Base-by-base conservation (phyloP, 2,888 invertebrate genomes). In the Catocala nupta region DNA sequence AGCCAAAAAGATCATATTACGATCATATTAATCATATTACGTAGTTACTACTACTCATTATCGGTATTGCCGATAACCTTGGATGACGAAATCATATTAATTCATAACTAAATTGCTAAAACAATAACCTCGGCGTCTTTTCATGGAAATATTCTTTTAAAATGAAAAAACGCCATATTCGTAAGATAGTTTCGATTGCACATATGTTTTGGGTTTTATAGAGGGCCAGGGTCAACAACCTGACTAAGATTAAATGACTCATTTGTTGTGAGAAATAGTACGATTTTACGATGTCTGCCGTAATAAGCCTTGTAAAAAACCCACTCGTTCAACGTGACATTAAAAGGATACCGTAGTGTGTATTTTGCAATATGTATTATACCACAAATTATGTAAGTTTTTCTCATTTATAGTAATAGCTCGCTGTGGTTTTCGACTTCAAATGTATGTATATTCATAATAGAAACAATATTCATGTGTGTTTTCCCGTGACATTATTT, bases 171-270 rank as follows among this genome's bases (percentile, higher is more conserved):
- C 16, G 13, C 49, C 48, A 57, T 55, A 47, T 47, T n/a, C 54
- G 33, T 16, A 51, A 45, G 11, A 55, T 11, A 13, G 45, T 44
- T 44, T 9, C 33, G 12, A 11, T 36, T 43, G 36, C n/a, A 39
- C 9, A 39, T 39, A 44, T 8, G 47, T 48, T 63, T 53, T 52
- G 34, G 45, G 34, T 55, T 59, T 57, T 10, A 25, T 25, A 9
- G n/a, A 53, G 43, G 34, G 55, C 59, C 70, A 70, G 10, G 57
- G 57, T 48, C 25, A 58, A 43, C 58, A 48, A 48, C 33, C 48
- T 52, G 45, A 58, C 56, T 58, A 56, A 58, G 52, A 10, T 52
- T 12, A 13, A 34, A 53, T 62, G 55, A 57, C 48, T 52, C 44
- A 36, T 50, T 12, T 13, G 9, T 36, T 45, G 45, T 49, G 49